Evolutionary conservation across 53 echinoderm and acorn worm species (phyloP).

Genomic region (Apostichopus leukothele): DNA sequence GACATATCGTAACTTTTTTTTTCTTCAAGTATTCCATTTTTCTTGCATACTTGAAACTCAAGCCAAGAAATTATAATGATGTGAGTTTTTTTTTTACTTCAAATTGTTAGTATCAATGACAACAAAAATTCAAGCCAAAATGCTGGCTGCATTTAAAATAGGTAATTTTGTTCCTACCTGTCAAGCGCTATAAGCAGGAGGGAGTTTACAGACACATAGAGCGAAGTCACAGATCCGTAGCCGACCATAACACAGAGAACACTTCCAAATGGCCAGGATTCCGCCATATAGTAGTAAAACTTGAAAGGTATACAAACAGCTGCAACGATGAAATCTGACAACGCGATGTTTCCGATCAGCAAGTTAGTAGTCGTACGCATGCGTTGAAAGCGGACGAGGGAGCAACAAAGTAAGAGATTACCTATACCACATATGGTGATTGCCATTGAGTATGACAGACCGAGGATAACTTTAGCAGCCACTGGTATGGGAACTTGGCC

Average conservation of each 20-base stretch:
- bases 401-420: conserved; percentile 83
- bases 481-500: conserved; percentile 10
- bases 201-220: conserved; percentile 95
- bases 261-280: conserved; percentile 92
- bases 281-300: conserved; percentile 87
- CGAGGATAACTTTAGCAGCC: conserved; percentile 70
- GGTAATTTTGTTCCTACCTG: conserved; percentile 62
- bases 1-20: too few species aligned
- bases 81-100: too few species aligned
- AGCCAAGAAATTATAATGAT: too few species aligned
- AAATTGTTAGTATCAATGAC: too few species aligned
- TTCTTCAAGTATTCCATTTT: too few species aligned
- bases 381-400: conserved; percentile 80
- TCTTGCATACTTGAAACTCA: too few species aligned
- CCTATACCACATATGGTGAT: conserved; percentile 87
- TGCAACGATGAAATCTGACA: conserved; percentile 91
- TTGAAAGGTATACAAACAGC: conserved; percentile 86
- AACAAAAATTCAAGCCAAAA: too few species aligned
- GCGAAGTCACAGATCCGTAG: conserved; percentile 75
- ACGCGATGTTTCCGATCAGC: conserved; percentile 91
- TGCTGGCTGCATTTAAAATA: too few species aligned
- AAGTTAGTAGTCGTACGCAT: conserved; percentile 97
- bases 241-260: conserved; percentile 79
- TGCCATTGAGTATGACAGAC: conserved; percentile 73
- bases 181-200: conserved; percentile 90